A percentile compares a stretch with the other conserved stretches of the same genome.
Evolutionary conservation across 64 coral and sea anemone genomes (phyloP).

Genomic region (Catalaphyllia jardinei): DNA sequence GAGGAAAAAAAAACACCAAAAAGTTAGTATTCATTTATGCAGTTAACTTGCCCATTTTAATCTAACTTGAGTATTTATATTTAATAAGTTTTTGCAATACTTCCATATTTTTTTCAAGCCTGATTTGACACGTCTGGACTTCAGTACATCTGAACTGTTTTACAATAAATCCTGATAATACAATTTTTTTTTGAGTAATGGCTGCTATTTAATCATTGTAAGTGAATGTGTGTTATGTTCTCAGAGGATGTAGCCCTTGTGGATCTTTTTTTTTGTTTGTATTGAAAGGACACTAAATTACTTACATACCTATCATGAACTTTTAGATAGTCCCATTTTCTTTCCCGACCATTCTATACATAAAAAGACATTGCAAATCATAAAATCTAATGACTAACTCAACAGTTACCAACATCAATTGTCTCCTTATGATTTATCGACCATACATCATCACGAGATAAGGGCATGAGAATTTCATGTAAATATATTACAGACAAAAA

Average conservation of each 20-base stretch:
- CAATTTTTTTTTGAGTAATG: no score
- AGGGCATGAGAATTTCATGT: no score
- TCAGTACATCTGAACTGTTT: no score
- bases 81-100: no score
- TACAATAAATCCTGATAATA: no score
- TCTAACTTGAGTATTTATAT: no score
- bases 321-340: slow-evolving; percentile 87
- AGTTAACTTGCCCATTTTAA: no score
- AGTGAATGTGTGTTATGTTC: background rate
- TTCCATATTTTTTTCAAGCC: no score
- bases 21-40: background rate
- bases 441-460: no score
- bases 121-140: no score
- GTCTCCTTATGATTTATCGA: no score
- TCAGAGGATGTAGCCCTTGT: background rate
- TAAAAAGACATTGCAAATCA: background rate
- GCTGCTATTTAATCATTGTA: background rate
- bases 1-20: background rate
- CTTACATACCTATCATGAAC: slow-evolving; percentile 78
- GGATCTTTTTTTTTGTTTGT: background rate
- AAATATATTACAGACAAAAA: no score
- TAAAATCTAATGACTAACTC: background rate
- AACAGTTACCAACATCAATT: background rate
- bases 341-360: slow-evolving; percentile 66
- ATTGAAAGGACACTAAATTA: background rate